Conservation (phyloP, 2,888 invertebrate genomes). For the Agriopis leucophaearia region DNA sequence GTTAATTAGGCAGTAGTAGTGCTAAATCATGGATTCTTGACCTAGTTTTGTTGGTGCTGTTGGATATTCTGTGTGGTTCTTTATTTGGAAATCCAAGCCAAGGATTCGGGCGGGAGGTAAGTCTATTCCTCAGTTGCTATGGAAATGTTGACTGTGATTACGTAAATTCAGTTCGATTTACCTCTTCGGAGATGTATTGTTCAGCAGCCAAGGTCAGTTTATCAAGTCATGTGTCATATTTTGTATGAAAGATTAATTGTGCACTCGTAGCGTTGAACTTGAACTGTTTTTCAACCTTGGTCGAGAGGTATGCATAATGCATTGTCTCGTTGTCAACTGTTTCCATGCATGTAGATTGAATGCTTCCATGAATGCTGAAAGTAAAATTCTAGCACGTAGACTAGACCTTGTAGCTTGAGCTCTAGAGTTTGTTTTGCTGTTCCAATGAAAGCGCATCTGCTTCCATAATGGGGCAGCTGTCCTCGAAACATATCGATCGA, state of each 20-base stretch:
- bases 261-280: slow-evolving; percentile 24
- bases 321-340: slow-evolving; percentile 22
- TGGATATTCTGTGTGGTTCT: slow-evolving; percentile 48
- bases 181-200: slow-evolving; percentile 56
- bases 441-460: slow-evolving; percentile 22
- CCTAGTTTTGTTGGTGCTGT: slow-evolving; percentile 60
- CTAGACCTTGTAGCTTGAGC: slow-evolving; percentile 3
- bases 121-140: slow-evolving; percentile 65
- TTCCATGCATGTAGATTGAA: slow-evolving; percentile 19
- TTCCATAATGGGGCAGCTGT: slow-evolving; percentile 14
- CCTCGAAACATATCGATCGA: slow-evolving; percentile 27
- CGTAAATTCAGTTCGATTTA: slow-evolving; percentile 52
- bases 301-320: slow-evolving; percentile 21
- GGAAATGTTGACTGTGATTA: slow-evolving; percentile 62
- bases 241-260: slow-evolving; percentile 18
- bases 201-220: slow-evolving; percentile 61
- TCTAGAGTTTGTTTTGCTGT: slow-evolving; percentile 10
- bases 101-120: slow-evolving; percentile 67
- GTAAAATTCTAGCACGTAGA: slow-evolving; percentile 6
- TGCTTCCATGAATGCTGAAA: slow-evolving; percentile 22
- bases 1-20: slow-evolving; percentile 50
- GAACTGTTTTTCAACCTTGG: slow-evolving; percentile 35
- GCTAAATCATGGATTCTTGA: slow-evolving; percentile 68
- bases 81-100: slow-evolving; percentile 65
- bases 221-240: not conserved